Evolutionary conservation across 2,888 invertebrate genomes (phyloP), one percentile per base, ranked within the genome.

Genomic region (Philereme vetulata): DNA sequence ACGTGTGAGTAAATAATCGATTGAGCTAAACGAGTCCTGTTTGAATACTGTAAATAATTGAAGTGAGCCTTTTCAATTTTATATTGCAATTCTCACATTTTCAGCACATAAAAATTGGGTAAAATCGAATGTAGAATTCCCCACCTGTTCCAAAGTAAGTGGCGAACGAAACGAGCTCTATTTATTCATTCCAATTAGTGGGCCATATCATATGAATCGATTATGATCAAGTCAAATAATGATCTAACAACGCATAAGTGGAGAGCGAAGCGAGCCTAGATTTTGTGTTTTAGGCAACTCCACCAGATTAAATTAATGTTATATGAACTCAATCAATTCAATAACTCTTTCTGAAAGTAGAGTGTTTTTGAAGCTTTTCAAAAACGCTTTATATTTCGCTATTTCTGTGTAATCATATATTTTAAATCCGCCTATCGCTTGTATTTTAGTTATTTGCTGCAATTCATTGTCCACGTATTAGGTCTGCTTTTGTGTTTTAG

Each of bases 371-470:
- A 56, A 50, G 36, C 10, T 53, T 4, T 3, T 52, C 34, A 45
- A 42, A 52, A 35, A 56, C n/a, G 45, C 60, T 46, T 36, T 38
- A 43, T 42, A 35, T 46, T 46, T 47, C 48, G 4, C 21, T 44
- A 33, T 44, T 36, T 40, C 38, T 21, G 35, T 52, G 47, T 54
- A 35, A 10, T 51, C 34, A 42, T 52, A 47, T 52, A 43, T 33
- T 43, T 60, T 55, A 10, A 38, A 51, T 21, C 43, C 56, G 55
- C 56, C 56, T 51, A 8, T 9, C 21, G 59, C 59, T 60, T 60
- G 42, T n/a, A 35, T 54, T 51, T 10, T n/a, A 51, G 38, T 43
- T 52, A 43, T 47, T 52, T 52, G n/a, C 49, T 38, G 48, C 52
- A 53, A 48, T 38, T 35, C 42, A 47, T 35, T 11, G 35, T 36